Percentiles rank a stretch among this genome's conserved stretches.
phyloP scores from a whole-genome alignment of 2,888 invertebrate species.

The Coelinius sp. region DNA sequence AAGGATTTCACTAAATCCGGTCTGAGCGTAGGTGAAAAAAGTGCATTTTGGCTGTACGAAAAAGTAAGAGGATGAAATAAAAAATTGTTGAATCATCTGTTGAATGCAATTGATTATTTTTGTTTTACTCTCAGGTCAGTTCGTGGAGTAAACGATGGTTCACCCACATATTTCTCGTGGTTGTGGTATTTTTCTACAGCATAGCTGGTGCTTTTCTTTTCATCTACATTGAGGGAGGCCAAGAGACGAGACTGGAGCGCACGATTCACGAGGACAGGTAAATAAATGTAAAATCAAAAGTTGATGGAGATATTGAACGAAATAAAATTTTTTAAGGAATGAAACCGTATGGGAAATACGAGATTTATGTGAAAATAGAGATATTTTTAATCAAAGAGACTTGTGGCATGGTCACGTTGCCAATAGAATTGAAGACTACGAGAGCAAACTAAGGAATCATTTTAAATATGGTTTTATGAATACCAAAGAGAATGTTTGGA shows the following conservation, averaged over 20 bases:
- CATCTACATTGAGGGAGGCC: constrained; percentile 80
- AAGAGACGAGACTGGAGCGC: constrained; percentile 64
- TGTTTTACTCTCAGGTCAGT: constrained; percentile 72
- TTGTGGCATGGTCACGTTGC: constrained; percentile 73
- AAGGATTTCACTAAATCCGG: constrained; percentile 87
- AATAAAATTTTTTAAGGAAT: constrained; percentile 56
- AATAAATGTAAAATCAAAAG: background rate
- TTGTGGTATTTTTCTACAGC: constrained; percentile 85
- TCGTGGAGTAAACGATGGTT: constrained; percentile 88
- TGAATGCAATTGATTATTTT: no score
- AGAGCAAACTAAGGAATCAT: constrained; percentile 72
- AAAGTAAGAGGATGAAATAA: constrained; percentile 72
- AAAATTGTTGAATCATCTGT: no score
- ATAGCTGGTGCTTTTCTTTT: constrained; percentile 87
- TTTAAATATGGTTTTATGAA: constrained; percentile 70
- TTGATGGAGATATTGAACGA: background rate
- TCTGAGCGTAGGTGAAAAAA: constrained; percentile 86
- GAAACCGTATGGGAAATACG: constrained; percentile 62
- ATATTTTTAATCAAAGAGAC: constrained; percentile 60
- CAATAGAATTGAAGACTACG: constrained; percentile 73
- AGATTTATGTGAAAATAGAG: constrained; percentile 59
- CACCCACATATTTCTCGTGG: constrained; percentile 87
- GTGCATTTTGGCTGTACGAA: constrained; percentile 84
- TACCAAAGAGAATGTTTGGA: constrained; percentile 77
- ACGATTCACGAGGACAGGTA: constrained; percentile 65